phyloP scores from a whole-genome alignment of 2,888 invertebrate species.

The Eilema depressum region DNA sequence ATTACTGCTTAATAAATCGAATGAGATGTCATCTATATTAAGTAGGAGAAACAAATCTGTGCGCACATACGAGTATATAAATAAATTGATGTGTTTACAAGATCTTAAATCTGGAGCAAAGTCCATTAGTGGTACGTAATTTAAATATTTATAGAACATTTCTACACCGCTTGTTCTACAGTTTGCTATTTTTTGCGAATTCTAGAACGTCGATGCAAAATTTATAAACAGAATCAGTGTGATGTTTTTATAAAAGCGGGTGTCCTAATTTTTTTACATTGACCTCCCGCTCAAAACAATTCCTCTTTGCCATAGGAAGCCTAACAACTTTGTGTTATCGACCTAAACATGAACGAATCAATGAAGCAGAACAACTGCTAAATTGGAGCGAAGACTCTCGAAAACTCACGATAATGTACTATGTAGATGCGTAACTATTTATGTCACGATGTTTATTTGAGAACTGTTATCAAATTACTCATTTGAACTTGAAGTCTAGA shows the following conservation, averaged over 20 bases:
- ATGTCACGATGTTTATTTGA: constrained; percentile 15
- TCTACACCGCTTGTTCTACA: constrained; percentile 6
- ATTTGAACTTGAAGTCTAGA: constrained; percentile 40
- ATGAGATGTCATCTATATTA: not conserved
- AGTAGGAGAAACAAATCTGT: constrained; percentile 16
- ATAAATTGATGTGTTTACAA: constrained; percentile 63
- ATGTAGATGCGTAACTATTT: constrained; percentile 1
- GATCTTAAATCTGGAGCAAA: constrained; percentile 57
- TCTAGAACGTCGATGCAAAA: constrained; percentile 38
- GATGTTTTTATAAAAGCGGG: constrained; percentile 23
- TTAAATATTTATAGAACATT: constrained; percentile 54
- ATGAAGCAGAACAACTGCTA: constrained; percentile 65
- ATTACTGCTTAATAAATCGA: constrained; percentile 24
- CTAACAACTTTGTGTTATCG: constrained; percentile 53
- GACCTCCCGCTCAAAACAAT: constrained; percentile 45
- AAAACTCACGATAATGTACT: constrained; percentile 19
- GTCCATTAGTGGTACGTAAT: constrained; percentile 57
- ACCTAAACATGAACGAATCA: constrained; percentile 53
- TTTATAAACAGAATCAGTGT: constrained; percentile 37
- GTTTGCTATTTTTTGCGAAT: constrained; percentile 36
- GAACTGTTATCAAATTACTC: constrained; percentile 35
- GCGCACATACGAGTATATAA: constrained; percentile 51
- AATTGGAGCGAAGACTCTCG: constrained; percentile 50
- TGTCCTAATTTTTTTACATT: constrained; percentile 40
- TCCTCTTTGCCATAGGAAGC: constrained; percentile 50